These are phyloP conservation scores for Pseudorhombus dupliciocellatus DNA, from an alignment of 2,113 vertebrate species.

Conservation along the genomic window DNA sequence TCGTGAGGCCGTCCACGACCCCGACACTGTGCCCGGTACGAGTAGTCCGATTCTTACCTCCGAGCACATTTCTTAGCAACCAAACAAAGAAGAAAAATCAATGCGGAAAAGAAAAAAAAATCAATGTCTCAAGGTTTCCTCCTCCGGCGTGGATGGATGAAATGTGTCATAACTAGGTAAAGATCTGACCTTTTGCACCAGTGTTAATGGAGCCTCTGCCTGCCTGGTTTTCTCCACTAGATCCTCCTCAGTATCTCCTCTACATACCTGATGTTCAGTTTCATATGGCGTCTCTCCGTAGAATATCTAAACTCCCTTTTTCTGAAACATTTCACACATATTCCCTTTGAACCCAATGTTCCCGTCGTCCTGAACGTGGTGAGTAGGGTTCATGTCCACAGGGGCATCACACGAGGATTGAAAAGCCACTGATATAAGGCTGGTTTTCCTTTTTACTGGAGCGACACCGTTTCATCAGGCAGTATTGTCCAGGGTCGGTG, in stretches of 20 bases:
- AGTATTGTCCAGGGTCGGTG: slow-evolving; percentile 36
- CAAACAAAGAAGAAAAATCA: slow-evolving; percentile 37
- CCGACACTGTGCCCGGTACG: background rate
- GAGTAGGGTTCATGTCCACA: slow-evolving; percentile 6
- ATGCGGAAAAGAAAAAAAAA: slow-evolving; percentile 32
- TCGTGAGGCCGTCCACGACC: slow-evolving; percentile 28
- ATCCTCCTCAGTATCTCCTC: slow-evolving; percentile 44
- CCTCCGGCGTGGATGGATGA: slow-evolving; percentile 27
- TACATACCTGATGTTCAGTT: slow-evolving; percentile 49
- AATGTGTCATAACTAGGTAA: slow-evolving; percentile 36
- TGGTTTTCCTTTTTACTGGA: slow-evolving; percentile 11
- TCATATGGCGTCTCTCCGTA: slow-evolving; percentile 68
- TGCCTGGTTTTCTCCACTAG: slow-evolving; percentile 8
- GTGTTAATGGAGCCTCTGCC: slow-evolving; percentile 26
- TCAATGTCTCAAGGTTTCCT: slow-evolving; percentile 40
- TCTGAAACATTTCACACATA: slow-evolving; percentile 33
- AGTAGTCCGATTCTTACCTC: slow-evolving; percentile 28
- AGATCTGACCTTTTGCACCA: slow-evolving; percentile 43
- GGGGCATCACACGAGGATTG: slow-evolving; percentile 9
- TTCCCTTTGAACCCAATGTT: slow-evolving; percentile 22
- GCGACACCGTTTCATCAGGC: slow-evolving; percentile 32
- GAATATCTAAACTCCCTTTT: slow-evolving; percentile 25
- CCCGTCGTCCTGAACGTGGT: slow-evolving; percentile 18
- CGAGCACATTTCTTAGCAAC: slow-evolving; percentile 2
- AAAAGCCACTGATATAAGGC: slow-evolving; percentile 39